phyloP scores from a whole-genome alignment of 2,888 invertebrate genomes.

The Salpingus planirostris region DNA sequence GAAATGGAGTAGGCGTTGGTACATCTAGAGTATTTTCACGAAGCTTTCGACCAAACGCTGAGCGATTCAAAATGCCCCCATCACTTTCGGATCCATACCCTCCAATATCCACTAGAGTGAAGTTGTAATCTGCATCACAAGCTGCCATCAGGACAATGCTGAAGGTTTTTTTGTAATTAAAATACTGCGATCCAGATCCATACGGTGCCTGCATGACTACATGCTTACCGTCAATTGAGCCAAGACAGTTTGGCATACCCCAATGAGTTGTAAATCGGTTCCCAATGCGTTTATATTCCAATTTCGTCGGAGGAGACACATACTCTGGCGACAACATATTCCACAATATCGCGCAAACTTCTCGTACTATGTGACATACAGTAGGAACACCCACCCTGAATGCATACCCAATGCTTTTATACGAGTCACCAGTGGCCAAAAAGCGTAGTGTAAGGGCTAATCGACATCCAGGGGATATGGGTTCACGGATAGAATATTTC shows the following conservation, averaged over 20 bases:
- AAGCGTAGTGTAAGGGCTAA: neutral
- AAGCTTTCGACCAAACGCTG: neutral
- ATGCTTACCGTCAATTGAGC: slow-evolving; percentile 3
- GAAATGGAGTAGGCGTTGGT: neutral
- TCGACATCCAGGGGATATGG: neutral
- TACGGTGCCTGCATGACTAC: slow-evolving; percentile 2
- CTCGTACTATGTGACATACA: too few species aligned
- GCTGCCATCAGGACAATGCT: slow-evolving; percentile 1
- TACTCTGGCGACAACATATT: neutral
- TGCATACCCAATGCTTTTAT: too few species aligned
- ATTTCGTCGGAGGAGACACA: neutral
- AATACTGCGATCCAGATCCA: slow-evolving; percentile 1
- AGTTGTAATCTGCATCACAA: neutral
- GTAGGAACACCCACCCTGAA: too few species aligned
- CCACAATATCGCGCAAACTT: neutral
- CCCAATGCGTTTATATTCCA: neutral
- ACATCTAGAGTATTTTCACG: neutral
- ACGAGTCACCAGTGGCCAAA: neutral
- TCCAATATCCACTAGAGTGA: neutral
- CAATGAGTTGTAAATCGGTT: neutral
- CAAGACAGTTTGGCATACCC: slow-evolving; percentile 2
- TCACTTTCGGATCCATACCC: neutral
- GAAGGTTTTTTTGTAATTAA: neutral
- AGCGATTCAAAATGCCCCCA: neutral
- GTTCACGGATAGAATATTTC: slow-evolving; percentile 16